These are phyloP conservation scores for Campoplex nolae DNA, from an alignment of 2,888 invertebrate species.

Conservation along the genomic window DNA sequence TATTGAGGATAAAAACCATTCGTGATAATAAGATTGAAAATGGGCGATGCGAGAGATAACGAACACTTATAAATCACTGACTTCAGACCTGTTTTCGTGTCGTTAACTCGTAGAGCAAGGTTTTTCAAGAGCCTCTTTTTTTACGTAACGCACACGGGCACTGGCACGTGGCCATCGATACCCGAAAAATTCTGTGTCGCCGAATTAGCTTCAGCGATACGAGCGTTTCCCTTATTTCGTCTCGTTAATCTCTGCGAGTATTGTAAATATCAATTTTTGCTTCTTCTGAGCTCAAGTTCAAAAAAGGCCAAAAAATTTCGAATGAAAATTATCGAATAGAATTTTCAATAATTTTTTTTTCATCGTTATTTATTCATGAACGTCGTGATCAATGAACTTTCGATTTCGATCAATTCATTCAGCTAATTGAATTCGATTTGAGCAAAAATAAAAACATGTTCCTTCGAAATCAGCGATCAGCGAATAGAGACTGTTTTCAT, in stretches of 20 bases:
- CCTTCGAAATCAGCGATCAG: neutral
- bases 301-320: neutral
- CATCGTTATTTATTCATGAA: neutral
- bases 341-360: neutral
- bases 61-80: constrained; percentile 24
- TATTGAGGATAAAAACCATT: neutral
- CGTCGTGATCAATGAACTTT: neutral
- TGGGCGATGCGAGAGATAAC: neutral
- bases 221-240: neutral
- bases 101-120: neutral
- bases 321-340: neutral
- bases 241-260: constrained; percentile 6
- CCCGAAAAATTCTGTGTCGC: constrained; percentile 37
- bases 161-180: constrained; percentile 65
- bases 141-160: constrained; percentile 52
- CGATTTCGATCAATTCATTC: neutral
- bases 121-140: constrained; percentile 34
- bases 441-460: neutral
- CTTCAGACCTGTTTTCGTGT: constrained; percentile 22
- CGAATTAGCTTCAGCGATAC: constrained; percentile 38
- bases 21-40: neutral
- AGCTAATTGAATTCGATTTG: neutral
- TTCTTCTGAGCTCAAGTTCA: neutral
- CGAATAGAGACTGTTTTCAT: neutral
- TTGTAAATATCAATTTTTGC: neutral